phyloP scores from a whole-genome alignment of 1,140 invertebrate species.

The Agraylea sexmaculata region DNA sequence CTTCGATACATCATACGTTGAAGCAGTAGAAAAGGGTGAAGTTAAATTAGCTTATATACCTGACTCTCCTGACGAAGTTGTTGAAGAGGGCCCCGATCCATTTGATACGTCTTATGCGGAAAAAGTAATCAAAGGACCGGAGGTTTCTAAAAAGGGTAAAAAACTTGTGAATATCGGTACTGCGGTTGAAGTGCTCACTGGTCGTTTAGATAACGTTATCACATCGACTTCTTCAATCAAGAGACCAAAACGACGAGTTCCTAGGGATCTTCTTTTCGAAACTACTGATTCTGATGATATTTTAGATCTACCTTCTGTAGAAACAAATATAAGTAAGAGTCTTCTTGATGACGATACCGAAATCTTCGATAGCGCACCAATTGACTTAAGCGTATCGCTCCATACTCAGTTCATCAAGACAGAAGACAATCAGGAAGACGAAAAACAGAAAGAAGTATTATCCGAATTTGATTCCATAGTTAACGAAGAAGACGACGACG shows the following conservation, averaged over 20 bases:
- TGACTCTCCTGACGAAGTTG: constrained; percentile 59
- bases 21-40: constrained; percentile 71
- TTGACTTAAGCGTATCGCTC: constrained; percentile 49
- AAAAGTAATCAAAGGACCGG: constrained; percentile 64
- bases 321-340: constrained; percentile 40
- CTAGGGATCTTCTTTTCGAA: constrained; percentile 56
- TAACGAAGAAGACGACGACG: constrained; percentile 53
- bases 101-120: constrained; percentile 82
- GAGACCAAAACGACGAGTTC: constrained; percentile 44
- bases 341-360: constrained; percentile 63
- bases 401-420: constrained; percentile 41
- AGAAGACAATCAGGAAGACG: constrained; percentile 28
- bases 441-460: constrained; percentile 27
- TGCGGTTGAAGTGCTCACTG: constrained; percentile 74
- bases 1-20: constrained; percentile 78
- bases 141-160: constrained; percentile 62
- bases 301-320: constrained; percentile 24
- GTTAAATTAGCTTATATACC: constrained; percentile 79
- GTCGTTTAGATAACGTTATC: constrained; percentile 57
- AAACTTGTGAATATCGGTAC: constrained; percentile 69
- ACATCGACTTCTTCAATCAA: constrained; percentile 44
- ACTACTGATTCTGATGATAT: constrained; percentile 45
- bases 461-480: constrained; percentile 39
- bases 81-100: constrained; percentile 61
- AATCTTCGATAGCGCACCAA: constrained; percentile 46